Evolutionary conservation across 2,888 invertebrate species (phyloP).

Genomic region (Melanotus villosus): DNA sequence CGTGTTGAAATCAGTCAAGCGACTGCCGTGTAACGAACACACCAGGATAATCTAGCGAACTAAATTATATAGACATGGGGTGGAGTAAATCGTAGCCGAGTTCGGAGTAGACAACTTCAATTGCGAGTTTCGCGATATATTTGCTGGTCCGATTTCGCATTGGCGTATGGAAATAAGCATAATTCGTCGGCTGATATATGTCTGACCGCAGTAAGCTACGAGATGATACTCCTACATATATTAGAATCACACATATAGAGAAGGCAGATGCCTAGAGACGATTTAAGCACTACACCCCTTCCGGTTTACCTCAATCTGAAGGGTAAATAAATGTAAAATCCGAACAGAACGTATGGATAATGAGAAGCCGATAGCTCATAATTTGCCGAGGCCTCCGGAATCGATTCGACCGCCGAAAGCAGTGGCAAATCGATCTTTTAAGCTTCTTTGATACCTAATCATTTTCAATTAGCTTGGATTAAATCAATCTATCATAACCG

Average conservation of each 20-base stretch:
- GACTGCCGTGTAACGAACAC: slow-evolving; percentile 28
- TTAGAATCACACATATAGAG: slow-evolving; percentile 3
- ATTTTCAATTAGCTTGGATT: slow-evolving; percentile 46
- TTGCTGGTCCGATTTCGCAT: slow-evolving; percentile 32
- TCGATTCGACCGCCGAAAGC: slow-evolving; percentile 26
- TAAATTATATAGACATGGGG: slow-evolving; percentile 40
- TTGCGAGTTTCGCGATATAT: slow-evolving; percentile 36
- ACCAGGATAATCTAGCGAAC: slow-evolving; percentile 30
- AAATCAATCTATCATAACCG: slow-evolving; percentile 42
- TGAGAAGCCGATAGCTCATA: slow-evolving; percentile 20
- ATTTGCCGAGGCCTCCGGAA: slow-evolving; percentile 17
- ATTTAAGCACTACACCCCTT: background rate
- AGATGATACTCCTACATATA: slow-evolving; percentile 31
- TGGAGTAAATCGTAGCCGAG: slow-evolving; percentile 33
- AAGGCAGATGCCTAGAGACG: background rate
- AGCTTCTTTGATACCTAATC: slow-evolving; percentile 37
- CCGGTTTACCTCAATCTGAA: slow-evolving; percentile 1
- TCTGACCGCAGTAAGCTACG: slow-evolving; percentile 29
- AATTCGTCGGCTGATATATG: slow-evolving; percentile 34
- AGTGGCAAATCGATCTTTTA: slow-evolving; percentile 32
- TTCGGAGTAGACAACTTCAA: slow-evolving; percentile 35
- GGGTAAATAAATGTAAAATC: slow-evolving; percentile 14
- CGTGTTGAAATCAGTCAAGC: slow-evolving; percentile 26
- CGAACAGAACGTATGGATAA: slow-evolving; percentile 6
- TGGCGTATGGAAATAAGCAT: slow-evolving; percentile 37